Conservation (phyloP, 2,113 vertebrate genomes). For the Etheostoma spectabile region DNA sequence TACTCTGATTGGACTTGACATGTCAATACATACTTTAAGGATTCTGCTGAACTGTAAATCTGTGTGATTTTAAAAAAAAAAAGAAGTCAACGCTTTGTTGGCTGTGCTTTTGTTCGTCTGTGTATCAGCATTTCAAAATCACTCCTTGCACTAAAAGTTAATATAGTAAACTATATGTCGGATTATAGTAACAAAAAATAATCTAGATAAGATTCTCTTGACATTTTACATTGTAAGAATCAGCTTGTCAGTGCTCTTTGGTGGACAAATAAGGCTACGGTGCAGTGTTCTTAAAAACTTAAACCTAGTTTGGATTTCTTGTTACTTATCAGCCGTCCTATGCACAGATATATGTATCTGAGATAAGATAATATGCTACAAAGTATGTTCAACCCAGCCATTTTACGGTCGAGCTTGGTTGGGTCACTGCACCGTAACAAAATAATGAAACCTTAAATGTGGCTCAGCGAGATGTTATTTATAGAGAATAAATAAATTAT, state of each 20-base stretch:
- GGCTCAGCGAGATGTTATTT: neutral
- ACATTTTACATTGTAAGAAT: too few relatives aligned
- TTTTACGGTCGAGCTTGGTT: neutral
- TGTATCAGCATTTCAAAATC: neutral
- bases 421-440: neutral
- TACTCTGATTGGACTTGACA: slow-evolving; percentile 29
- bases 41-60: slow-evolving; percentile 54
- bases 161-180: neutral
- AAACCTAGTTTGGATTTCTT: neutral
- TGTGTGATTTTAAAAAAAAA: slow-evolving; percentile 37
- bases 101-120: neutral
- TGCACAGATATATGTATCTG: neutral
- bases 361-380: neutral
- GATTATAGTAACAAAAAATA: neutral
- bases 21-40: slow-evolving; percentile 13
- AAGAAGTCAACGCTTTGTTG: neutral
- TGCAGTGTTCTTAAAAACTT: neutral
- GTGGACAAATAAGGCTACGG: too few relatives aligned
- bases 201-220: too few relatives aligned
- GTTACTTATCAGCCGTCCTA: neutral
- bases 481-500: neutral
- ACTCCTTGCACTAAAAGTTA: neutral
- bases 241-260: neutral
- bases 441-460: neutral
- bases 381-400: neutral